Conservation (phyloP, 2,888 invertebrate species). For the Panorpa germanica region DNA sequence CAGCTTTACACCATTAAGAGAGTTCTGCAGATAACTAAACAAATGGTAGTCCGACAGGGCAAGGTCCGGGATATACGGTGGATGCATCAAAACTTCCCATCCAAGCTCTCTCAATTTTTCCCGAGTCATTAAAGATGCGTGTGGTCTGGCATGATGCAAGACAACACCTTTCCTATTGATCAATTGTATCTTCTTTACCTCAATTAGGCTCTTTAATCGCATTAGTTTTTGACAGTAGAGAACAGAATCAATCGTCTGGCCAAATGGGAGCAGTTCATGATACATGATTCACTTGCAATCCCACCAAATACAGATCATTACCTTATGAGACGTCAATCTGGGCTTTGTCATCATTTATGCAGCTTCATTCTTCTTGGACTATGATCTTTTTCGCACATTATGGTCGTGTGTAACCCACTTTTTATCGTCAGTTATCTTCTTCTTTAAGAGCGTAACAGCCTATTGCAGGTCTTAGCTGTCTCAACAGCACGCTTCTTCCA, state of each 20-base stretch:
- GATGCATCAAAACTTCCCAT: constrained; percentile 14
- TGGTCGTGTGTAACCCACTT: too few relatives aligned
- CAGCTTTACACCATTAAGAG: constrained; percentile 12
- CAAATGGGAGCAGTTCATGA: neutral
- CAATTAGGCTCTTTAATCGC: constrained; percentile 8
- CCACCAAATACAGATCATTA: constrained; percentile 5
- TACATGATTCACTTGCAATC: constrained; percentile 6
- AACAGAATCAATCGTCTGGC: constrained; percentile 9
- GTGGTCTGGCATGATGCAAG: constrained; percentile 12
- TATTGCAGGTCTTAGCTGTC: too few relatives aligned
- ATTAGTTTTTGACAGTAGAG: constrained; percentile 9
- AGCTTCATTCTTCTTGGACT: too few relatives aligned
- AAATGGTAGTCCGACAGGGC: constrained; percentile 13
- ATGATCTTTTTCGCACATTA: too few relatives aligned
- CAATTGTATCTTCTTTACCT: constrained; percentile 10
- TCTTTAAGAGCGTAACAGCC: too few relatives aligned
- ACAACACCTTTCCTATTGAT: constrained; percentile 11
- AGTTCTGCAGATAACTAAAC: constrained; percentile 13
- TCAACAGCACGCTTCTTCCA: too few relatives aligned
- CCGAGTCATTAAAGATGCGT: constrained; percentile 13
- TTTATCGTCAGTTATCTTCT: too few relatives aligned
- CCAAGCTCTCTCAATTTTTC: constrained; percentile 14
- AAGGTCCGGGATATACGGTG: constrained; percentile 14
- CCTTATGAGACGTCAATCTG: too few relatives aligned
- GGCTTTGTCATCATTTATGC: too few relatives aligned